These are phyloP conservation scores for Psilopsiagon aurifrons DNA, from an alignment of 2,113 vertebrate genomes.

Conservation along the genomic window DNA sequence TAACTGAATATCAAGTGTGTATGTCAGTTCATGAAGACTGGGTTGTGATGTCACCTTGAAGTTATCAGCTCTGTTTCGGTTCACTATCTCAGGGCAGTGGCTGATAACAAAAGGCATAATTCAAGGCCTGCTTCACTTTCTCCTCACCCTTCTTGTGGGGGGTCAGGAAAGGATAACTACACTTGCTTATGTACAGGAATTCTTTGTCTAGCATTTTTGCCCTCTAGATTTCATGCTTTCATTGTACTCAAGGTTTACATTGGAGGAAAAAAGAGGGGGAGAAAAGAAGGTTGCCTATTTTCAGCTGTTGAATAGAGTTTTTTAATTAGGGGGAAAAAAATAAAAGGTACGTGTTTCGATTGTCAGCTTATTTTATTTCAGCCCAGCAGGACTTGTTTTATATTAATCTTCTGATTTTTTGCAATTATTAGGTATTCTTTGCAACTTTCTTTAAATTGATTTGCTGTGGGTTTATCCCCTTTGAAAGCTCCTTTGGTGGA, in stretches of 20 bases:
- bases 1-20: conserved; percentile 78
- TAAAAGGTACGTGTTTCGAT: not conserved
- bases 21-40: conserved; percentile 74
- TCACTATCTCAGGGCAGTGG: conserved; percentile 57
- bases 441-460: not conserved
- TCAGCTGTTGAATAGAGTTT: not conserved
- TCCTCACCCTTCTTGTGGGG: not conserved
- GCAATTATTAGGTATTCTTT: not conserved
- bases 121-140: conserved; percentile 68
- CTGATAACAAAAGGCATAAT: conserved; percentile 71
- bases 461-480: not conserved
- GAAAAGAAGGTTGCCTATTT: not conserved
- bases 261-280: not conserved
- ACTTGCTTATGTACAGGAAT: conserved; percentile 64
- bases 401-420: not conserved
- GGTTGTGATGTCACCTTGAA: conserved; percentile 77
- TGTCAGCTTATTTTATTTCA: not conserved
- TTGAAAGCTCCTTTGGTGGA: not conserved
- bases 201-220: conserved; percentile 38
- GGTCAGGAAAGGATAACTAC: conserved; percentile 59
- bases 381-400: not conserved
- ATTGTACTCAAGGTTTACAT: not conserved
- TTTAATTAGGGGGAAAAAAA: not conserved
- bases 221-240: not conserved
- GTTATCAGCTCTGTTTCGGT: conserved; percentile 69